A percentile compares a stretch with the other conserved stretches of the same genome.
Evolutionary conservation across 2,113 vertebrate species (phyloP).

Genomic region (Scophthalmus maximus): DNA sequence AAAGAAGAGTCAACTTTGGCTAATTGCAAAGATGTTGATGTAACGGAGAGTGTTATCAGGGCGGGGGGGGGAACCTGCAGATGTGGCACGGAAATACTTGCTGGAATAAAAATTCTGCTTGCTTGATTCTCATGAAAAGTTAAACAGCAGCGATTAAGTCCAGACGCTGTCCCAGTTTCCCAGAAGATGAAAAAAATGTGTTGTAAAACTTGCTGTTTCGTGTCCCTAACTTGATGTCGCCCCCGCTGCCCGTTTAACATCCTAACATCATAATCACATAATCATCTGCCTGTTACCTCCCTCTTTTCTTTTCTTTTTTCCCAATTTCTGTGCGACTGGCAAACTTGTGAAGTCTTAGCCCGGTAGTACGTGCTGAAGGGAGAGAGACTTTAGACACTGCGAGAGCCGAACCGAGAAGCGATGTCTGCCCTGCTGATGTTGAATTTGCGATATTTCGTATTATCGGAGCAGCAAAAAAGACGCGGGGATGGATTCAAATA

Average conservation of each 20-base stretch:
- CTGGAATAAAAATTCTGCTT: background rate
- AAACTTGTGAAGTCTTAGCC: background rate
- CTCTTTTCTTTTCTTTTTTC: background rate
- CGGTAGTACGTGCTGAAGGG: conserved; percentile 11
- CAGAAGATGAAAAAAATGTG: too few species aligned
- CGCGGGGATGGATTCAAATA: background rate
- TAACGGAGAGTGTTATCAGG: background rate
- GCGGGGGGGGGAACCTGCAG: background rate
- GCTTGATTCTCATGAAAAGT: background rate
- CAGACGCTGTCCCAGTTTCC: background rate
- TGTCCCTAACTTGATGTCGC: background rate
- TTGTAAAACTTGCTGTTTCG: background rate
- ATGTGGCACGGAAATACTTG: background rate
- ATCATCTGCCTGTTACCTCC: background rate
- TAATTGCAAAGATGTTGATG: background rate
- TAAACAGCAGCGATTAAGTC: background rate
- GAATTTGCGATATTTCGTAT: conserved; percentile 23
- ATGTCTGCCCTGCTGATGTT: conserved; percentile 10
- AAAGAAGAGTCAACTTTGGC: conserved; percentile 1
- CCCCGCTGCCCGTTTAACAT: background rate
- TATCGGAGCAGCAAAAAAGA: conserved; percentile 4
- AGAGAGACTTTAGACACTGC: too few species aligned
- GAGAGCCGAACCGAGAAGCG: conserved; percentile 8
- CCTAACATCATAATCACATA: background rate
- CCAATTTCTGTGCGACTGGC: background rate